Evolutionary conservation across 2,888 invertebrate species (phyloP), one percentile per base, ranked within the genome.

Genomic region (Apamea epomidion): DNA sequence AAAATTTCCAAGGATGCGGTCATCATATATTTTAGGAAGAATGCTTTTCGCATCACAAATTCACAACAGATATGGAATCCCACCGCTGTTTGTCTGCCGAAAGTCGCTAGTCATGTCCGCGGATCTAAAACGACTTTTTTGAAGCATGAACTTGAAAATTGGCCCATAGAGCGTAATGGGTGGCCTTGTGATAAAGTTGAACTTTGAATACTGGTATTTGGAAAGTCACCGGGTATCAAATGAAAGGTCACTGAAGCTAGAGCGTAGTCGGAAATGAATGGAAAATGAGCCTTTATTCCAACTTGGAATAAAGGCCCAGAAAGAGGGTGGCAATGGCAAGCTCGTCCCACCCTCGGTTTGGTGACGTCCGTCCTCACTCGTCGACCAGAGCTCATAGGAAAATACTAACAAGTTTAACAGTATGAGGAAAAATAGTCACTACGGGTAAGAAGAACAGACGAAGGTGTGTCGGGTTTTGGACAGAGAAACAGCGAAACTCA

Each of bases 11-110:
- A 58, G 62, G 16, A 54, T 74, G 8, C 62, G 7, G 51, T 64
- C n/a, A 81, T 64, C 32, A n/a, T 54, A 12, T 81, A 74, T 74
- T 65, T 65, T 65, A 65, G 29, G 32, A 58, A 37, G 25, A 51
- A 29, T 80, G 25, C 32, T 82, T 80, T 74, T 37, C 65, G 54
- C 48, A 67, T 67, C 37, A n/a, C 37, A 48, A 65, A 74, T 64
- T 58, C 18, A 48, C 54, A 48, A 45, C 25, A 58, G 10, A 5
- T 42, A 67, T 16, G 10, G 18, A 60, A 60, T n/a, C 16, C 16
- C 2, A 58, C 16, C 5, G 21, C 16, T 58, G 16, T n/a, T 42
- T 21, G 45, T 32, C 7, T 25, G n/a, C 7, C 8, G 25, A 58
- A 82, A 48, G 4, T 65, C 25, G 29, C 42, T n/a, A 48, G 48